Evolutionary conservation across 1,140 invertebrate genomes (phyloP).

Genomic region (Aleiodes sp.): DNA sequence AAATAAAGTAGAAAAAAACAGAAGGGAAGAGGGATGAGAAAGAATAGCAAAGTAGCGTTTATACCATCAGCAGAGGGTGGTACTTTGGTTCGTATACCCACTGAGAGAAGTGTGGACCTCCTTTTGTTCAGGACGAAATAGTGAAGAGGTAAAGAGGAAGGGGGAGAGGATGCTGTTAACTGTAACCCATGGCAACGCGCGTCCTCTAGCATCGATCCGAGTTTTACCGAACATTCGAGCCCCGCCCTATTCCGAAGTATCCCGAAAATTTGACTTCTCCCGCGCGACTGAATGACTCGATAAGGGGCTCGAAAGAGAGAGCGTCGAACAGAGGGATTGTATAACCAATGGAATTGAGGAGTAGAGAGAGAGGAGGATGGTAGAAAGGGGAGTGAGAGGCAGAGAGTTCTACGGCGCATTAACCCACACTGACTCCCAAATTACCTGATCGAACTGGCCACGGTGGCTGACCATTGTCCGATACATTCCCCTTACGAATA

Average conservation of each 20-base stretch:
- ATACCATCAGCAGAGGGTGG: slow-evolving; percentile 10
- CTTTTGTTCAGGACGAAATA: neutral
- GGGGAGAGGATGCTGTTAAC: slow-evolving; percentile 66
- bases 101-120: slow-evolving; percentile 1
- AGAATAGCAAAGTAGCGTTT: slow-evolving; percentile 13
- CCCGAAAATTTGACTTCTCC: slow-evolving; percentile 53
- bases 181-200: slow-evolving; percentile 64
- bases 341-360: neutral
- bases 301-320: neutral
- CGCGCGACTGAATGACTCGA: slow-evolving; percentile 25
- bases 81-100: slow-evolving; percentile 7
- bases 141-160: neutral
- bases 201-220: slow-evolving; percentile 66
- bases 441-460: neutral
- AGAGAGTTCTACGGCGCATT: neutral
- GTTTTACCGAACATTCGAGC: slow-evolving; percentile 61
- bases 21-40: neutral
- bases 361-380: too few species aligned
- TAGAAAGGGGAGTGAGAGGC: neutral
- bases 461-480: slow-evolving; percentile 14
- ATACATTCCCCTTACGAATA: slow-evolving; percentile 12
- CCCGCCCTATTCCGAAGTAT: slow-evolving; percentile 56
- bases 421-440: slow-evolving; percentile 9
- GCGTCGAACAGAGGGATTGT: neutral
- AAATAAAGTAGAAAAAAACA: slow-evolving; percentile 18